Evolutionary conservation across 2,113 vertebrate genomes (phyloP), one percentile per base, ranked within the genome.

Genomic region (Reinhardtius hippoglossoides): DNA sequence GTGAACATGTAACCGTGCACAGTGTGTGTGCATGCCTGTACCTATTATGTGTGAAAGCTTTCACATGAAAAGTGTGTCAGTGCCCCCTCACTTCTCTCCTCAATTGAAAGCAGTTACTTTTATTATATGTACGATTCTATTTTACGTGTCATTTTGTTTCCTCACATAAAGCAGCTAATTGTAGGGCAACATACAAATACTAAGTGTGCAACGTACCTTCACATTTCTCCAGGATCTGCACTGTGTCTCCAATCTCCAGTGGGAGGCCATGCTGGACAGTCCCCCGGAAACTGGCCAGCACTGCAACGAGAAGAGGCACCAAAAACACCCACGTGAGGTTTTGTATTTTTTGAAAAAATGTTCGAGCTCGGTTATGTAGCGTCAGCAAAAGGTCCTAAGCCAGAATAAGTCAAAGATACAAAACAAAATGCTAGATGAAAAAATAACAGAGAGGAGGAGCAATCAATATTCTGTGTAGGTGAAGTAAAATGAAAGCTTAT

Each of bases 191-290:
- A 8, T 5, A 18, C 15, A 20, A 0, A 3, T 16, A 62, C 1
- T 13, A 57, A 3, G 6, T 7, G 37, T 35, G 7, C n/a, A 88
- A 89, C 90, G 2, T 92, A 99, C 98, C 97, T 92, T 99, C 97
- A 79, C 96, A 99, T 94, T 98, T 98, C 92, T 99, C 98, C 89
- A 99, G 91, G 89, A 99, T 97, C 93, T 99, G 98, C 91, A 99
- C 98, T 0, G 98, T 98, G 87, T 99, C 98, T 84, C 98, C 98
- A 56, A 99, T 99, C 92, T 99, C 98, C 91, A 99, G 80, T 0
- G 97, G 97, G 3, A 99, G 93, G 90, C 98, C 97, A 87, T 97
- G 95, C 44, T 97, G 96, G 71, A 98, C 87, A 0, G 96, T 97
- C 80, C 96, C 98, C 90, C 97, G 95, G 92, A 99, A 99, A 93